Percentiles rank a stretch among this genome's conserved stretches.
phyloP scores from a whole-genome alignment of 1,140 invertebrate species.

The Nasonia longicornis region DNA sequence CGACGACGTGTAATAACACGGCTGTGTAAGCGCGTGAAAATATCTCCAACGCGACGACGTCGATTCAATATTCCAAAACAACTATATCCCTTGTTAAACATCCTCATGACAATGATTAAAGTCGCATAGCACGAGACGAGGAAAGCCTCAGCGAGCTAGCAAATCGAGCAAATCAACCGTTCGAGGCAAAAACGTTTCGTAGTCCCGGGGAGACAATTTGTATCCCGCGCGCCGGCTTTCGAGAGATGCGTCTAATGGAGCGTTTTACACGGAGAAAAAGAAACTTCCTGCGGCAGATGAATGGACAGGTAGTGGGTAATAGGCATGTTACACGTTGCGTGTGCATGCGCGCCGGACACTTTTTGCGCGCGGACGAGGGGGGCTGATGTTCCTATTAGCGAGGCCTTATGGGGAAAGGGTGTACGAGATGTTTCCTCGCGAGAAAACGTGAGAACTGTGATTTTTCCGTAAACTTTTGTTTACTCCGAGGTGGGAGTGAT shows the following conservation, averaged over 20 bases:
- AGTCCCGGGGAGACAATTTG: conserved; percentile 15
- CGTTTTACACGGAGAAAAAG: background rate
- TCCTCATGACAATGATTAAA: background rate
- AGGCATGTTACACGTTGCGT: background rate
- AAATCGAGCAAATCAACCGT: background rate
- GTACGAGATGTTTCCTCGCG: background rate
- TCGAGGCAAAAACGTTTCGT: background rate
- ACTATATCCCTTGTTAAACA: background rate
- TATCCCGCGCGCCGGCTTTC: background rate
- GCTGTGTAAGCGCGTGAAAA: no score
- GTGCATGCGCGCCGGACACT: background rate
- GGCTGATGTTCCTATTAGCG: background rate
- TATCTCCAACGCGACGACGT: no score
- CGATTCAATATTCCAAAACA: background rate
- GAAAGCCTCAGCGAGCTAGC: no score
- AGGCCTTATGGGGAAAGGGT: background rate
- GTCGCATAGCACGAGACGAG: background rate
- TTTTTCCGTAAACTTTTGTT: background rate
- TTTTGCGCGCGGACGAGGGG: background rate
- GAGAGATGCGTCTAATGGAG: conserved; percentile 15
- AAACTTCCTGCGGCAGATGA: background rate
- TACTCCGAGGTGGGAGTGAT: background rate
- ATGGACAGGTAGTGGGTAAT: background rate
- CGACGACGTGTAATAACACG: no score
- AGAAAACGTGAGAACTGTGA: background rate